phyloP scores from a whole-genome alignment of 1,140 invertebrate genomes.

The Micrasema longulum region DNA sequence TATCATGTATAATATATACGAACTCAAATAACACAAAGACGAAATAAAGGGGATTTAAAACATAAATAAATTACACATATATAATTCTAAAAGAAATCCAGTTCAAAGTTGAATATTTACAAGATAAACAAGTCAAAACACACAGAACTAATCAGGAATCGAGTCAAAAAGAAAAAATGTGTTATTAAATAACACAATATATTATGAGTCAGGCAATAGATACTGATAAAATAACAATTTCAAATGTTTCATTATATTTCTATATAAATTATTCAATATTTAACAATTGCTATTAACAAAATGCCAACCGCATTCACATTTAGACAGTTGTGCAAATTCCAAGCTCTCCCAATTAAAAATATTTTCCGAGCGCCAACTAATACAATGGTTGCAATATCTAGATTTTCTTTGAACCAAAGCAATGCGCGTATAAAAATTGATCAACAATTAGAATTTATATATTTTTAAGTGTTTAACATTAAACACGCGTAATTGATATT shows the following conservation, averaged over 20 bases:
- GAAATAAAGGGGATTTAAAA: not conserved
- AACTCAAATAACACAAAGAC: not conserved
- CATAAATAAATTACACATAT: not conserved
- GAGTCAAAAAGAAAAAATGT: not conserved
- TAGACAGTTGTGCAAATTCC: too few relatives aligned
- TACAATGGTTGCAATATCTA: too few relatives aligned
- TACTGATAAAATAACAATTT: constrained; percentile 3
- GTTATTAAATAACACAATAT: not conserved
- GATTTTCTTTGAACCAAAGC: too few relatives aligned
- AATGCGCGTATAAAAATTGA: too few relatives aligned
- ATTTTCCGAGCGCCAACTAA: too few relatives aligned
- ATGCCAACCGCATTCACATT: constrained; percentile 20
- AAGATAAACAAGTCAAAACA: not conserved
- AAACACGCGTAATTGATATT: too few relatives aligned
- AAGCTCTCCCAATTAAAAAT: not conserved
- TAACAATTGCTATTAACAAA: constrained; percentile 43
- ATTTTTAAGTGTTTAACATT: too few relatives aligned
- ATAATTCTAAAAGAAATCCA: not conserved
- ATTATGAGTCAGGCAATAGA: not conserved
- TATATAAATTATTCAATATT: constrained; percentile 45
- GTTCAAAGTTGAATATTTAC: not conserved
- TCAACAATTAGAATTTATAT: too few relatives aligned
- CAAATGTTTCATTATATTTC: constrained; percentile 21
- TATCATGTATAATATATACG: not conserved
- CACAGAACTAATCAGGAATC: not conserved